phyloP scores from a whole-genome alignment of 1,140 invertebrate species.

The Arctopsyche grandis region DNA sequence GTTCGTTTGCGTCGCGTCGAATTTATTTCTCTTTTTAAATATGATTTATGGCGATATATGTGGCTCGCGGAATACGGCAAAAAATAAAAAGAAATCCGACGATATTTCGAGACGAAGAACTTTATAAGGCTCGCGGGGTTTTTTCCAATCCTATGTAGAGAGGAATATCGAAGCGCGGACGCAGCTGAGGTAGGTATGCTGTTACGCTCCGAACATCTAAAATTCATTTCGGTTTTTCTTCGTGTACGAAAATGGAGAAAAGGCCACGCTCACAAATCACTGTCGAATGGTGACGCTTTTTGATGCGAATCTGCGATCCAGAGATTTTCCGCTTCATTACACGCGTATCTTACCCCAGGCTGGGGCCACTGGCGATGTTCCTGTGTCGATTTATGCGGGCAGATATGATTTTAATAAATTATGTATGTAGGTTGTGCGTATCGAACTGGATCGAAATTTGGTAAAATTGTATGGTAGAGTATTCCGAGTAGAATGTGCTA shows the following conservation, averaged over 20 bases:
- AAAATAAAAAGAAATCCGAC: too few relatives aligned
- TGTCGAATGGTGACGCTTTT: constrained; percentile 2
- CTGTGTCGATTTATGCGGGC: too few relatives aligned
- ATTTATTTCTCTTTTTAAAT: constrained; percentile 20
- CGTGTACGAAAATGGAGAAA: background rate
- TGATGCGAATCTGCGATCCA: background rate
- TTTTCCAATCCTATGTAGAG: background rate
- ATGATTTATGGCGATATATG: background rate
- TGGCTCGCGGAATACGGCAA: too few relatives aligned
- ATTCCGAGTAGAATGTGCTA: too few relatives aligned
- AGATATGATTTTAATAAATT: too few relatives aligned
- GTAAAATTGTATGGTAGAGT: too few relatives aligned
- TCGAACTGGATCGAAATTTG: too few relatives aligned
- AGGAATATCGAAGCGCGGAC: background rate
- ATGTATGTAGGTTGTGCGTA: too few relatives aligned
- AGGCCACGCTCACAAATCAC: constrained; percentile 15
- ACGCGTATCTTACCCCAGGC: too few relatives aligned
- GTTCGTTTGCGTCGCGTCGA: background rate
- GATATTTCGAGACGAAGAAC: background rate
- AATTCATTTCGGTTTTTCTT: constrained; percentile 15
- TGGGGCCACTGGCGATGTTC: too few relatives aligned
- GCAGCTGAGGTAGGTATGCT: background rate
- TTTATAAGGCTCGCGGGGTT: background rate
- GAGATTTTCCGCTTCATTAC: background rate
- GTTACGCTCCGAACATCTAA: constrained; percentile 12